Percentiles rank a stretch among this genome's conserved stretches.
These are phyloP conservation scores for Microcebus lehilahytsara DNA, from an alignment of 2,113 vertebrate genomes.

Conservation along the genomic window DNA sequence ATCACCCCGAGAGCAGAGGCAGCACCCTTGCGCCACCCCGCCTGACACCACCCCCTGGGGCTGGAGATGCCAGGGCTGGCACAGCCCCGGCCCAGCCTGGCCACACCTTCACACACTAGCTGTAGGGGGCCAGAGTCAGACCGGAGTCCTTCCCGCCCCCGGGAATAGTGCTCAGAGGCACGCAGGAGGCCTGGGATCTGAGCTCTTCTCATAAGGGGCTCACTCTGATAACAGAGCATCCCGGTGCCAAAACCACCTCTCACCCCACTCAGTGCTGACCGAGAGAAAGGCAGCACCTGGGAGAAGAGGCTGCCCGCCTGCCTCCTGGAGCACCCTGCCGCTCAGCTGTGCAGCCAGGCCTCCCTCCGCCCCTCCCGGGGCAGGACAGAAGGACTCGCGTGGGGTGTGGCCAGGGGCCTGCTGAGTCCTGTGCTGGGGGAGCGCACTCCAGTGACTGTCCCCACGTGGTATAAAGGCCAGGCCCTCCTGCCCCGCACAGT, in stretches of 20 bases:
- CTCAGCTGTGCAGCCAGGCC: background rate
- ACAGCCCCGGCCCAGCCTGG: background rate
- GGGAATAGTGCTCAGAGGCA: background rate
- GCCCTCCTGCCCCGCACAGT: too few species aligned
- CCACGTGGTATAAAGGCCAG: background rate
- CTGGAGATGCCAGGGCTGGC: background rate
- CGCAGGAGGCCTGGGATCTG: background rate
- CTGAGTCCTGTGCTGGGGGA: too few species aligned
- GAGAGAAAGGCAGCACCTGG: background rate
- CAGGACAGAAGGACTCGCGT: too few species aligned
- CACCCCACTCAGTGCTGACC: rapidly evolving
- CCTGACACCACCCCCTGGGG: too few species aligned
- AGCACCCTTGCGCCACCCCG: background rate
- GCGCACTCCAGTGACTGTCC: background rate
- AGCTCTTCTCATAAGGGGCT: background rate
- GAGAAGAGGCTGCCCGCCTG: background rate
- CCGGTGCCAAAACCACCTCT: background rate
- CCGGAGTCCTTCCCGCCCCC: background rate
- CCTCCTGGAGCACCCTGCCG: background rate
- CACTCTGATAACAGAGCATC: background rate
- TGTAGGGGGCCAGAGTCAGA: background rate
- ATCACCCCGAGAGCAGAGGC: background rate
- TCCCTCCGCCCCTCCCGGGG: background rate
- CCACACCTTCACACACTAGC: background rate
- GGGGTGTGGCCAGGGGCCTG: background rate